Base-by-base conservation (phyloP, 2,797 vertebrate genomes). In the Argyrosomus regius region DNA sequence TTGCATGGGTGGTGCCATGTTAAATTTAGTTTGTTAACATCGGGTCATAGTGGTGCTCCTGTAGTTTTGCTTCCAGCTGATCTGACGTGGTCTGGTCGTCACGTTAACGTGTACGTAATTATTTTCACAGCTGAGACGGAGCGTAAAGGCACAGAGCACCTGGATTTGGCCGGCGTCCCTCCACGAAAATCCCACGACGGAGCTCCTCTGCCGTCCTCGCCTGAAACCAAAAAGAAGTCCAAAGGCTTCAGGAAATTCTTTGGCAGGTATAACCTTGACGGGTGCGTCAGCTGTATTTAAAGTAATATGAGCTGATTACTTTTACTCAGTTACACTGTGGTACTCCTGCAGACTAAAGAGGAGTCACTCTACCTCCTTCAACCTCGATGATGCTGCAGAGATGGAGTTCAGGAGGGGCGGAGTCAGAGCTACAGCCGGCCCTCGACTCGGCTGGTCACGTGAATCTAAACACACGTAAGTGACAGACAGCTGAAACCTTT, bases 331-430 rank as follows among this genome's bases (percentile, higher is more conserved):
- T 14, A 13, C 46, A 5, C 9, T 4, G 53, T 22, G 48, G 9
- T 6, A 17, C 61, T 77, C 61, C 35, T 59, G 72, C 83, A 99
- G 98, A 67, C 95, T 99, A 39, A 97, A 93, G 88, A 97, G 98
- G 90, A 99, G 97, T 77, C 97, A 99, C 71, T 99, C 98, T 0
- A 97, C 97, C 14, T 98, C 97, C 1, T 96, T 97, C 77, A 97
- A 97, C 92, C 94, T 96, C 0, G 97, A 99, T 0, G 97, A 99
- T 17, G 96, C 94, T 72, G 90, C 96, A 0, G 97, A 98, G 65
- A 90, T 93, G 0, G 98, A 98, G 88, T 99, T 99, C 93, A 96
- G 94, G 80, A 96, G 98, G 93, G 98, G 98, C 45, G 98, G 98
- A 50, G 97, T 97, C 31, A 95, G 98, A 90, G 97, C 98, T 7